Base-by-base conservation (phyloP, 2,113 vertebrate genomes). In the Seriola dumerili region DNA sequence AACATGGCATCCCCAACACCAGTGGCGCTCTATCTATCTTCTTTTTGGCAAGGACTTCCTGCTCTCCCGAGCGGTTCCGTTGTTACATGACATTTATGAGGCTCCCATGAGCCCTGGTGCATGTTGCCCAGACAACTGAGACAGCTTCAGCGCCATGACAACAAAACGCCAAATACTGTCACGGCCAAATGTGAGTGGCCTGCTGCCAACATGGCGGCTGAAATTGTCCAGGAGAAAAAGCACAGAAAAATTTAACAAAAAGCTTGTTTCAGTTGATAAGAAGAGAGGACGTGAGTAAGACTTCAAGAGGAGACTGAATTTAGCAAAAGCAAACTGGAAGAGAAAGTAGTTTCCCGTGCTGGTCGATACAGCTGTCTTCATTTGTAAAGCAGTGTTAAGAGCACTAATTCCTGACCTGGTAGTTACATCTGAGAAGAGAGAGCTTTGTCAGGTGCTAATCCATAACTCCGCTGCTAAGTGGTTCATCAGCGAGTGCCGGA, bases 391-490 rank as follows among this genome's bases (percentile, higher is more conserved):
- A 64, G 82, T 52, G 89, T 89, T 94, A 94, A 92, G 89, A 92
- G 89, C 91, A 89, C 93, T 95, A 94, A 95, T 95, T 95, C 91
- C 88, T 88, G 91, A 94, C 93, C 93, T 88, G 93, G 93, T 94
- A 91, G 91, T 89, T 94, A 94, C 94, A 93, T 95, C 90, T 94
- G 92, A 93, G 90, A 76, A 91, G 89, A 89, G 85, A 64, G 88
- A 88, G 92, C 72, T 76, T 85, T 58, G 81, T 75, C 52, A 81
- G 86, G 83, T 84, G 88, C 89, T 94, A 95, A 96, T 96, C 95
- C 93, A 95, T 95, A 96, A 80, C 76, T 93, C 92, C 94, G 88
- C 93, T 82, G 84, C 91, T 94, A 92, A 95, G 91, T 95, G 91
- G 94, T 94, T 95, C 92, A 92, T 93, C 94, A 92, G 91, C 80